Base-by-base conservation (phyloP, 2,113 vertebrate genomes). In the Synodontis membranacea region DNA sequence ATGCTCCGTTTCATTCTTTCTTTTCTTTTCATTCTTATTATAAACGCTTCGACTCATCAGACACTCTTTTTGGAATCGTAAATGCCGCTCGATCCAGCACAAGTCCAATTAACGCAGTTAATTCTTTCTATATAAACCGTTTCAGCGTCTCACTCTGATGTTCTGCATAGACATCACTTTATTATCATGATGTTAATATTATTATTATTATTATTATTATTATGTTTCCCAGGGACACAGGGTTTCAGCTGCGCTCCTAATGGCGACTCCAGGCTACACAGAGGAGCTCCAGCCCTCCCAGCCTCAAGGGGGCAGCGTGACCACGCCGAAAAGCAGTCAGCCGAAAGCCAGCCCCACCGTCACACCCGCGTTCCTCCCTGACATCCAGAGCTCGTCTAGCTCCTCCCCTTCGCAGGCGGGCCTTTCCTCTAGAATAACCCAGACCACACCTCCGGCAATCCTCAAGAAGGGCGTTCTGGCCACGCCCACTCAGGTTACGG, bases 261-360 rank as follows among this genome's bases (percentile, higher is more conserved):
- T 98, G 97, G 96, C 96, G 93, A 97, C 97, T 87, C 95, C 96
- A 90, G 95, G 96, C 72, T 98, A 96, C 60, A 94, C 96, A 17
- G 96, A 98, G 93, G 96, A 95, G 93, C 94, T 95, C 90, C 95
- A 95, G 90, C 90, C 93, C 91, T 93, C 94, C 21, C 94, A 94
- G 80, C 88, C 94, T 21, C 93, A 95, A 86, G 94, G 94, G 86
- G 94, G 94, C 28, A 87, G 92, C 17, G 93, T 95, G 74, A 94
- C 94, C 82, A 94, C 95, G 80, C 91, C 93, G 90, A 95, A 93
- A n/a, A 90, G 93, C 28, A 85, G 89, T 78, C 94, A 91, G 85
- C 92, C 90, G 28, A 92, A 88, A 70, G 85, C 93, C 75, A 78
- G 92, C 25, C 84, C 93, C 50, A 60, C 76, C 10, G 85, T 92